Percentiles rank a stretch among this genome's conserved stretches.
Conservation (phyloP, 2,888 invertebrate genomes). For the Podotricha telesiphe region DNA sequence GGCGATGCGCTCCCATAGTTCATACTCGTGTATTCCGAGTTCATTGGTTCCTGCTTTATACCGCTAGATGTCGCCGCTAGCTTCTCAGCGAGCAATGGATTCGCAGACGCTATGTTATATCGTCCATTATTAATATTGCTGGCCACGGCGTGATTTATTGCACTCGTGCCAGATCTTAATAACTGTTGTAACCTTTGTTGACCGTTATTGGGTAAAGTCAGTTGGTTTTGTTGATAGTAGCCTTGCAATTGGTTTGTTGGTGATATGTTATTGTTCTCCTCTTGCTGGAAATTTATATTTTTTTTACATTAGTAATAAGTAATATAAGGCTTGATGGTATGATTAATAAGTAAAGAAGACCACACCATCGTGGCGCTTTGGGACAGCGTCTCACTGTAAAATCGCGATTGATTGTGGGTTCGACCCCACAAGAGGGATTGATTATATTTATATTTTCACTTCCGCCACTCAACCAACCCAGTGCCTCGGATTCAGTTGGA, state of each 20-base stretch:
- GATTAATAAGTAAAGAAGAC: neutral
- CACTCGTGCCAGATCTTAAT: constrained; percentile 74
- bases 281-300: constrained; percentile 72
- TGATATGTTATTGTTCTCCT: constrained; percentile 80
- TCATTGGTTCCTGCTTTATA: constrained; percentile 82
- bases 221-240: constrained; percentile 75
- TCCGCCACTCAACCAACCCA: too few species aligned
- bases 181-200: constrained; percentile 77
- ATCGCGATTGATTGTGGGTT: too few species aligned
- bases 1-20: constrained; percentile 79
- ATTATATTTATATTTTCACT: too few species aligned
- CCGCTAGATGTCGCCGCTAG: constrained; percentile 89
- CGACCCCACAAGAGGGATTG: too few species aligned
- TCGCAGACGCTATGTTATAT: constrained; percentile 92
- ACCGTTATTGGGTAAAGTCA: constrained; percentile 69
- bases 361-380: too few species aligned
- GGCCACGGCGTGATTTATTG: constrained; percentile 75
- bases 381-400: too few species aligned
- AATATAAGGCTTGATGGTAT: neutral
- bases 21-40: constrained; percentile 79
- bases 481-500: too few species aligned
- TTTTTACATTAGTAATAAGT: neutral
- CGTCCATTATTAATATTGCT: constrained; percentile 83
- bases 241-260: constrained; percentile 72
- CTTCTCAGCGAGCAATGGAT: constrained; percentile 93